Percentiles rank a stretch among this genome's conserved stretches.
Conservation (phyloP, 2,797 vertebrate species). For the Pagetopsis macropterus region DNA sequence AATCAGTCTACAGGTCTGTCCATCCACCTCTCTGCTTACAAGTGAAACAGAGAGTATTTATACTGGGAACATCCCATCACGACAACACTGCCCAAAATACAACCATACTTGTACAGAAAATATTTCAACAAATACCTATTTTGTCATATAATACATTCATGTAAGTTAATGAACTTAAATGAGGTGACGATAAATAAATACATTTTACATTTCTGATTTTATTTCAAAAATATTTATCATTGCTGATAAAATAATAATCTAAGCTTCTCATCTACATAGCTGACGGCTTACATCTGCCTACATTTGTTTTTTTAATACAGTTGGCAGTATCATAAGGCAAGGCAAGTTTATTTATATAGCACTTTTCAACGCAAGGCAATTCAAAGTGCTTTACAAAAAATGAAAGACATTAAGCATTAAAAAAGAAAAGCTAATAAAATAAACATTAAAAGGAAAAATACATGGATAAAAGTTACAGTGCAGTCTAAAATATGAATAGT, state of each 20-base stretch:
- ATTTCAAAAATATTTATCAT: too few relatives aligned
- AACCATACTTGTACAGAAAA: neutral
- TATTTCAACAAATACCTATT: neutral
- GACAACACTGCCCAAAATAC: neutral
- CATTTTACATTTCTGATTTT: too few relatives aligned
- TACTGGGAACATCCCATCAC: neutral
- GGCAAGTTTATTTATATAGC: too few relatives aligned
- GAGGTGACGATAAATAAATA: neutral
- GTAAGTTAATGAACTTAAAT: neutral
- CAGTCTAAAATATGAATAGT: too few relatives aligned
- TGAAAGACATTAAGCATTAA: too few relatives aligned
- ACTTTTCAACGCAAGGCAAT: too few relatives aligned
- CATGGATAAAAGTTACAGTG: too few relatives aligned
- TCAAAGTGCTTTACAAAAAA: too few relatives aligned
- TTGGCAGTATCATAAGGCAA: neutral
- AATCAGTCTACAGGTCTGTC: slow-evolving; percentile 37
- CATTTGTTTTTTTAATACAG: neutral
- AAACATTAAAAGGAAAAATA: too few relatives aligned
- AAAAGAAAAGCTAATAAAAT: too few relatives aligned
- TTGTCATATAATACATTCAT: neutral
- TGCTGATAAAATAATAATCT: neutral
- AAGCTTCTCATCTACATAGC: neutral
- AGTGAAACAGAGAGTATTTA: neutral
- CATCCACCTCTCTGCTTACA: slow-evolving; percentile 17
- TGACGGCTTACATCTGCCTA: neutral